Evolutionary conservation across 2,113 vertebrate species (phyloP), one percentile per base, ranked within the genome.

Genomic region (Brachyhypopomus gauderio): DNA sequence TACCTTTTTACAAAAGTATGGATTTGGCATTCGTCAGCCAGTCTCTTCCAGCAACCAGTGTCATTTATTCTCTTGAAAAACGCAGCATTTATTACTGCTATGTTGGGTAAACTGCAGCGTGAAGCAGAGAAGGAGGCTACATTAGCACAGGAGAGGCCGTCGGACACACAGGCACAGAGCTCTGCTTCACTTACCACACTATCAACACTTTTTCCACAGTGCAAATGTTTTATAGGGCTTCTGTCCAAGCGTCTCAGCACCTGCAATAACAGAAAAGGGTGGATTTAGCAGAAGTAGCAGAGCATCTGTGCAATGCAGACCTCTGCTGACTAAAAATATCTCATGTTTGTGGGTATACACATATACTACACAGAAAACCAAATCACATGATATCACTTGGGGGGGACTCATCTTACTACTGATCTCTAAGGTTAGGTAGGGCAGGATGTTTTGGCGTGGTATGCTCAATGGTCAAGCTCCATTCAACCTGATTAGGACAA

Each of bases 101-200:
- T 9, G 20, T 22, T 3, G 6, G 3, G 1, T 20, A 22, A 60
- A n/a, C 16, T 14, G 45, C 52, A 70, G 36, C 55, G 59, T 62
- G 19, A 20, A 19, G 56, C 41, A 72, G 34, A 56, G 20, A 2
- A 11, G 7, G 22, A 19, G 12, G 30, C 66, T n/a, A 27, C 36
- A 36, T 76, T 76, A n/a, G 60, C 73, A 20, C 59, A 70, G 36
- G 38, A 70, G 48, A 23, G 25, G 25, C 16, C 16, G 45, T 34
- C 63, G 12, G 38, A 38, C 30, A 22, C 55, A 69, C 12, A 69
- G 48, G 34, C 67, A 25, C 60, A 59, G n/a, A 4, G 8, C 41
- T 56, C 55, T n/a, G 75, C 75, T 87, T 84, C 91, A 80, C 86
- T 87, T 66, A 87, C 86, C 86, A 85, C 86, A 84, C 76, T 85